Percentiles rank a stretch among this genome's conserved stretches.
These are phyloP conservation scores for Strix uralensis DNA, from an alignment of 2,113 vertebrate genomes.

Conservation along the genomic window DNA sequence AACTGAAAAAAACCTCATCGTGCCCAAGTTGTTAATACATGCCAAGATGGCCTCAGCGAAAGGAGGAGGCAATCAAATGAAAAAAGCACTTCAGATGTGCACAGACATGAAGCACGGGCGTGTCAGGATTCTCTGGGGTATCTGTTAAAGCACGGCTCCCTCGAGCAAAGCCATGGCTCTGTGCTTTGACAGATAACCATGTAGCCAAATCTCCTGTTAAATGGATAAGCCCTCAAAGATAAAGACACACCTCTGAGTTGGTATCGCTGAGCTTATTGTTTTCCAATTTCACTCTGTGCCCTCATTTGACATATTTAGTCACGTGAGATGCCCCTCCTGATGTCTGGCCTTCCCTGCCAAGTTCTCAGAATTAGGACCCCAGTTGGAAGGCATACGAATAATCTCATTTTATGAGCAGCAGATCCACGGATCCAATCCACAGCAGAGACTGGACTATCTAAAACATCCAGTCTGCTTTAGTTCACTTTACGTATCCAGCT, in stretches of 20 bases:
- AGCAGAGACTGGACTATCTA: neutral
- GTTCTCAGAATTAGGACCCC: slow-evolving; percentile 8
- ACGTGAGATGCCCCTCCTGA: neutral
- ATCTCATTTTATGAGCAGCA: neutral
- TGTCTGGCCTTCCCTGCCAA: neutral
- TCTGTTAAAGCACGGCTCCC: neutral
- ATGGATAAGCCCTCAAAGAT: neutral
- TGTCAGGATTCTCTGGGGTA: neutral
- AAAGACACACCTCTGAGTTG: neutral
- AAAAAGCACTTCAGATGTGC: neutral
- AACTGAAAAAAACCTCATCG: rapidly evolving
- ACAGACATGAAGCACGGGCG: neutral
- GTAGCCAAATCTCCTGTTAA: neutral
- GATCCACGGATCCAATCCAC: neutral
- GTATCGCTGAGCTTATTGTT: neutral
- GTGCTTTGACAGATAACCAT: neutral
- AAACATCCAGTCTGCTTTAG: neutral
- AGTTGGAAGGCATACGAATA: neutral
- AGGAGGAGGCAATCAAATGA: neutral
- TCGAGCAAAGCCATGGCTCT: neutral
- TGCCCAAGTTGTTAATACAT: neutral
- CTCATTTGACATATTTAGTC: neutral
- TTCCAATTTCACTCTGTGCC: neutral
- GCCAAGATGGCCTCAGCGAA: neutral
- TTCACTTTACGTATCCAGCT: neutral